Percentiles rank a stretch among this genome's conserved stretches.
phyloP scores from a whole-genome alignment of 2,113 vertebrate genomes.

The Chamaea fasciata region DNA sequence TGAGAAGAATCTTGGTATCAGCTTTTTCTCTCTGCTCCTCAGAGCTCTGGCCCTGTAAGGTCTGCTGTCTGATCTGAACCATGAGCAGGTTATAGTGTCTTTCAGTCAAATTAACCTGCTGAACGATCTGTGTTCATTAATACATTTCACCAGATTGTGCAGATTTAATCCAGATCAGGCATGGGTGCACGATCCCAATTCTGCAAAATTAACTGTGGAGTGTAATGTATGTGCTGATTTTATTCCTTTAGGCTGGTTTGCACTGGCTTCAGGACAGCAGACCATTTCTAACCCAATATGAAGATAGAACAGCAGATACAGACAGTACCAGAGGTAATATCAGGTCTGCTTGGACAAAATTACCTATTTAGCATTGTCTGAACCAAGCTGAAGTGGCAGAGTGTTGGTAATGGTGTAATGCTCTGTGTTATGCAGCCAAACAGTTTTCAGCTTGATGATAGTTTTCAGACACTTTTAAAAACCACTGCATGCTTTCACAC shows the following conservation, averaged over 20 bases:
- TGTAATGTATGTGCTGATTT: background rate
- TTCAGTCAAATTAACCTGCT: background rate
- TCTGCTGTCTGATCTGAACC: background rate
- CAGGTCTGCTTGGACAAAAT: background rate
- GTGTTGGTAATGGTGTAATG: background rate
- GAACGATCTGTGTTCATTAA: background rate
- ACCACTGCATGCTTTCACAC: background rate
- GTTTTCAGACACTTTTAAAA: background rate
- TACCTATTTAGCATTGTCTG: background rate
- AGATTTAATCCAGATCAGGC: background rate
- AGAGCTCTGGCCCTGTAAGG: background rate
- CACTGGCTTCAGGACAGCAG: background rate
- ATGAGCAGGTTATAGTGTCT: background rate
- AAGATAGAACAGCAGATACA: background rate
- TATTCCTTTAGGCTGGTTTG: background rate
- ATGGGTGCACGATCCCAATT: rapidly evolving
- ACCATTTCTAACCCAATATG: background rate
- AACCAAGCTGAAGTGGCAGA: background rate
- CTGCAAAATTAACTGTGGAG: background rate
- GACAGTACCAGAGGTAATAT: background rate
- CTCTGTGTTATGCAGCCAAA: background rate
- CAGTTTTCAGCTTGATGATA: background rate
- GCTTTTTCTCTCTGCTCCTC: background rate
- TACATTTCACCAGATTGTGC: background rate
- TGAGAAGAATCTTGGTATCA: background rate